phyloP scores from a whole-genome alignment of 1,140 invertebrate species.

The Ostrea denselamellosa region DNA sequence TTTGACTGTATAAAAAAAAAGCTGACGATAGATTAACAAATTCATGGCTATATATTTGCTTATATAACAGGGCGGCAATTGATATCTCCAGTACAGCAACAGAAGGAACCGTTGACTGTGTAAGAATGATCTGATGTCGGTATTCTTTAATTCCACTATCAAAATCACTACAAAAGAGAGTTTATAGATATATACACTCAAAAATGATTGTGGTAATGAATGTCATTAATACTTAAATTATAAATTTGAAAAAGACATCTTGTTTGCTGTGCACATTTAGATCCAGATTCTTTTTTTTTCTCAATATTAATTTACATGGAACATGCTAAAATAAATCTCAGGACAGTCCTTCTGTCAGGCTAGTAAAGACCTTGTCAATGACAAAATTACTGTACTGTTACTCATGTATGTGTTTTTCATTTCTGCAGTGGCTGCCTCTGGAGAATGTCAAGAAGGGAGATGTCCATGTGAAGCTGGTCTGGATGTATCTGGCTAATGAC shows the following conservation, averaged over 20 bases:
- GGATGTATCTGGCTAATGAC: conserved; percentile 89
- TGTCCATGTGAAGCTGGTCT: conserved; percentile 91
- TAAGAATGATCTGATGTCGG: conserved; percentile 48
- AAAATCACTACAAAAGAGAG: no score
- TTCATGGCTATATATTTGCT: neutral
- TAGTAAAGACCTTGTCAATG: neutral
- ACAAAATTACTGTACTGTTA: neutral
- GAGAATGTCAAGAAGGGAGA: conserved; percentile 96
- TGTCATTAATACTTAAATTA: no score
- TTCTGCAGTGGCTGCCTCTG: conserved; percentile 90
- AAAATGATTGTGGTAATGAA: no score
- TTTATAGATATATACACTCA: no score
- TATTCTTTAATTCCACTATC: no score
- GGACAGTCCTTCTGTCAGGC: no score
- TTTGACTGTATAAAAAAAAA: neutral
- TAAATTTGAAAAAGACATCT: no score
- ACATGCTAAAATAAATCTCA: no score
- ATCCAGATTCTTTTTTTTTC: no score
- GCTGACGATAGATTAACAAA: neutral
- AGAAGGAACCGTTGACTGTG: conserved; percentile 64
- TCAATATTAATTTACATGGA: no score
- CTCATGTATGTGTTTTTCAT: neutral
- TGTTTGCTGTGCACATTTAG: no score
- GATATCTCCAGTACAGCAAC: conserved; percentile 58
- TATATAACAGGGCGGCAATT: conserved; percentile 63